Conservation (phyloP, 2,888 invertebrate species). For the Lochmaea crataegi region DNA sequence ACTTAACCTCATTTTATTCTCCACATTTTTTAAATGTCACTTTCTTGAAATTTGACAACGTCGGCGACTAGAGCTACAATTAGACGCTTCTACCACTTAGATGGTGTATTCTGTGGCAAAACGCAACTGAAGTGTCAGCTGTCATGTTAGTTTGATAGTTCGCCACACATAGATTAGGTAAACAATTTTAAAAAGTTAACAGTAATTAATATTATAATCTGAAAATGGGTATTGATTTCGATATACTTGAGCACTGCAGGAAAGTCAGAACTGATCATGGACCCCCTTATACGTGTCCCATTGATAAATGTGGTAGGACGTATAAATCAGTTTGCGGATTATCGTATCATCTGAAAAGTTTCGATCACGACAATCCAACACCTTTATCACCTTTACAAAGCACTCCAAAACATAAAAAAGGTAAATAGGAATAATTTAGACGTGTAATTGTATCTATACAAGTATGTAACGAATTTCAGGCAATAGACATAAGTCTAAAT, state of each 20-base stretch:
- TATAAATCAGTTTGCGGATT: conserved; percentile 89
- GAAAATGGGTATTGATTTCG: conserved; percentile 84
- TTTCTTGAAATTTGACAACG: too few species aligned
- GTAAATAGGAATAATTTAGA: conserved; percentile 51
- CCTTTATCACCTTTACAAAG: conserved; percentile 70
- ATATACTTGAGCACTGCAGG: conserved; percentile 86
- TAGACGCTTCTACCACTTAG: too few species aligned
- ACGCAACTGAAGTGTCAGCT: too few species aligned
- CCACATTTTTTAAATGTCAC: too few species aligned
- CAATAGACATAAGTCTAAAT: conserved; percentile 54
- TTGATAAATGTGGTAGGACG: conserved; percentile 84
- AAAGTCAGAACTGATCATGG: conserved; percentile 82
- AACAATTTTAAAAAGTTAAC: neutral
- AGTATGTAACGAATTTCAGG: conserved; percentile 33
- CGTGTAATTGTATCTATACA: neutral
- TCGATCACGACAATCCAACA: conserved; percentile 84
- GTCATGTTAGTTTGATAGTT: too few species aligned
- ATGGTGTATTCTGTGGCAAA: too few species aligned
- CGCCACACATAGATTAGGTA: neutral
- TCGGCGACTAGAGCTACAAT: too few species aligned
- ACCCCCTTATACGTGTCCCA: conserved; percentile 89
- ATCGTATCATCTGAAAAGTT: conserved; percentile 87
- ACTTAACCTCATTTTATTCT: too few species aligned
- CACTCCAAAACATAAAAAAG: conserved; percentile 74
- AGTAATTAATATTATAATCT: neutral